Conservation (phyloP, 1,140 invertebrate species). For the Medauroidea extradentata region DNA sequence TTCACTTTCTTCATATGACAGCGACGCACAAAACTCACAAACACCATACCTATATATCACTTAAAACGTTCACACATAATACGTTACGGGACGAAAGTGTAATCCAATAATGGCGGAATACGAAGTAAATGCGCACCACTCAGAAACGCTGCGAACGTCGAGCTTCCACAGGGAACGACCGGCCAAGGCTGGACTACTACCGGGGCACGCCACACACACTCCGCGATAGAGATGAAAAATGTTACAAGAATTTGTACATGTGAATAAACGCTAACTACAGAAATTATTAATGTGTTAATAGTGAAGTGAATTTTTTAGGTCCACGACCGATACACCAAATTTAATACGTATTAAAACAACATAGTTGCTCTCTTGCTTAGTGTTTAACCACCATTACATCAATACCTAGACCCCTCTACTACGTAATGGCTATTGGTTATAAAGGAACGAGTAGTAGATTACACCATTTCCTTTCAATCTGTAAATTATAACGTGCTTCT, state of each 20-base stretch:
- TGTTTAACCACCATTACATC: conserved; percentile 8
- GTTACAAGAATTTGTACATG: background rate
- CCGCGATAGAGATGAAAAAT: background rate
- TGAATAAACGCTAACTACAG: background rate
- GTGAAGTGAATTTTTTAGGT: background rate
- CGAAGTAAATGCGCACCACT: conserved; percentile 12
- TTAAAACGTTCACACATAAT: background rate
- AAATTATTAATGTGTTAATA: background rate
- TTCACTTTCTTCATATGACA: background rate
- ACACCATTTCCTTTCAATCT: too few species aligned
- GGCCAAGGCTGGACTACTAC: conserved; percentile 12
- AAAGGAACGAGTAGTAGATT: background rate
- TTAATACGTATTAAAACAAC: background rate
- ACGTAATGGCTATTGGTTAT: conserved; percentile 5
- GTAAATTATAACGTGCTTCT: too few species aligned
- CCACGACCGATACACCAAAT: background rate
- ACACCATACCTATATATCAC: background rate
- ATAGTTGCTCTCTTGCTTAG: conserved; percentile 4
- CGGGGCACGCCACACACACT: background rate
- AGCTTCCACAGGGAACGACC: conserved; percentile 13
- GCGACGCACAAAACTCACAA: background rate
- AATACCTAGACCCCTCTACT: conserved; percentile 6
- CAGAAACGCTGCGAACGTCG: background rate
- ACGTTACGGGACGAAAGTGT: conserved; percentile 1
- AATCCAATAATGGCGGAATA: conserved; percentile 13